Percentiles rank a stretch among this genome's conserved stretches.
These are phyloP conservation scores for Neosilurus hyrtlii DNA, from an alignment of 2,797 vertebrate species.

Conservation along the genomic window DNA sequence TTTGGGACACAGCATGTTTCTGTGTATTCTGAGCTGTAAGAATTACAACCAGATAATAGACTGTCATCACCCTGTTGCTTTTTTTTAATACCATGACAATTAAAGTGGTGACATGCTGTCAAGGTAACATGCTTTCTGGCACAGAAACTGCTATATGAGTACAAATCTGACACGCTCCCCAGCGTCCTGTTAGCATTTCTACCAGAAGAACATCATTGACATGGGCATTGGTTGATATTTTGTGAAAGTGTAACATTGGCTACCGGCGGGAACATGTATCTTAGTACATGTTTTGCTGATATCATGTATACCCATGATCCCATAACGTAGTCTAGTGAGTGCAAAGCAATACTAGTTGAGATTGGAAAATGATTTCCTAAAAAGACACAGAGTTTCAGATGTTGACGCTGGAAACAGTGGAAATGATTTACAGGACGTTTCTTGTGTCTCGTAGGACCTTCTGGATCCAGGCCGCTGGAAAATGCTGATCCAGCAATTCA, in stretches of 20 bases:
- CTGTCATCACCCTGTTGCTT: no score
- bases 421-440: slow-evolving; percentile 7
- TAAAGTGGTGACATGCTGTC: no score
- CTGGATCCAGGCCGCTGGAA: slow-evolving; percentile 98
- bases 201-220: no score
- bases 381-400: not conserved
- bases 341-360: not conserved
- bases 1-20: no score
- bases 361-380: not conserved
- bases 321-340: not conserved
- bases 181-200: no score
- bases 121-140: no score
- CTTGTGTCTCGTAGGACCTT: slow-evolving; percentile 81
- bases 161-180: no score
- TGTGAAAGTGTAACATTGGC: not conserved
- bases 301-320: not conserved
- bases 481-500: slow-evolving; percentile 98
- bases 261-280: not conserved
- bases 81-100: no score
- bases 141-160: no score
- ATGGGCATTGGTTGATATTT: not conserved
- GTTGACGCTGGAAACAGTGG: no score
- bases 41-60: no score
- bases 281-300: not conserved
- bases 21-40: no score